Conservation (phyloP, 2,888 invertebrate genomes). For the Acronicta alni region DNA sequence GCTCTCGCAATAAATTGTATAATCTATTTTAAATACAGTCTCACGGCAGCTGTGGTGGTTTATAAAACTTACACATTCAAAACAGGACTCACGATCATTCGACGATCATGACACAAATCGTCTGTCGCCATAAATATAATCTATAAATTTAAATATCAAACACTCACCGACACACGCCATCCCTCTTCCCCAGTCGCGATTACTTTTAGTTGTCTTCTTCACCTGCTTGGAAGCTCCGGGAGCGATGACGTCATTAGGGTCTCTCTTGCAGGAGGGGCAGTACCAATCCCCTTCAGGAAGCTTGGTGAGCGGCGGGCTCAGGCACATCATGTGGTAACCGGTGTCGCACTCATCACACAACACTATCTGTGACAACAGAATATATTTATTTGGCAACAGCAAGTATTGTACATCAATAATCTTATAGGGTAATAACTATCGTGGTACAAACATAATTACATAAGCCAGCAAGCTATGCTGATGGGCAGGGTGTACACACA, state of each 20-base stretch:
- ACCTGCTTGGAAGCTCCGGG: slow-evolving; percentile 90
- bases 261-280: slow-evolving; percentile 93
- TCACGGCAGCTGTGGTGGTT: too few species aligned
- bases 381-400: neutral
- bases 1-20: too few species aligned
- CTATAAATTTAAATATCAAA: too few species aligned
- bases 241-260: slow-evolving; percentile 92
- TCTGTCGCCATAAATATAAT: too few species aligned
- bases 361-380: slow-evolving; percentile 85
- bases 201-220: slow-evolving; percentile 78
- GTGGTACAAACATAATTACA: too few species aligned
- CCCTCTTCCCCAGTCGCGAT: slow-evolving; percentile 93
- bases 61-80: too few species aligned
- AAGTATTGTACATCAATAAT: neutral
- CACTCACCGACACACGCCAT: slow-evolving; percentile 94
- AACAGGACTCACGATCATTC: too few species aligned
- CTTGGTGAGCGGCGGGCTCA: slow-evolving; percentile 91
- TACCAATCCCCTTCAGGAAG: slow-evolving; percentile 94
- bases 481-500: too few species aligned
- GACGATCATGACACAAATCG: too few species aligned
- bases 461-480: neutral
- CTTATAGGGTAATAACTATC: neutral
- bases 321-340: slow-evolving; percentile 93
- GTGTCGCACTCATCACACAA: slow-evolving; percentile 95
- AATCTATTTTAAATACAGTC: too few species aligned